Evolutionary conservation across 1,140 invertebrate species (phyloP).

Genomic region (Tachypleus tridentatus): DNA sequence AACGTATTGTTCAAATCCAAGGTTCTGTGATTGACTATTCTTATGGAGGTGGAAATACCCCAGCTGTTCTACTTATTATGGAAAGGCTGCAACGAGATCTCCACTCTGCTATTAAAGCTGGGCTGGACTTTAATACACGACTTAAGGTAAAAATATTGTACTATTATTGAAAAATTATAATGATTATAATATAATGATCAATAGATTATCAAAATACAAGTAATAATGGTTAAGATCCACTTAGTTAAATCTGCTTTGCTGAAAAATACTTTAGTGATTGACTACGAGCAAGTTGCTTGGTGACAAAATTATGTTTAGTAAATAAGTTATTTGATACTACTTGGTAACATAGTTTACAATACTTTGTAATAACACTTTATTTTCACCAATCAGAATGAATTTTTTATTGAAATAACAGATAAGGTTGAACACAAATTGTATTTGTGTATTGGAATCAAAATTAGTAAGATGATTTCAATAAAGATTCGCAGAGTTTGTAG

Average conservation of each 20-base stretch:
- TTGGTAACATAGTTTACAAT: too few relatives aligned
- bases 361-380: too few relatives aligned
- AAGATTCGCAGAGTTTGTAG: too few relatives aligned
- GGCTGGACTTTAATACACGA: conserved; percentile 50
- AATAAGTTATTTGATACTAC: too few relatives aligned
- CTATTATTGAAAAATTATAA: background rate
- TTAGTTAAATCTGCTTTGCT: background rate
- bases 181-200: background rate
- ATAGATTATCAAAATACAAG: background rate
- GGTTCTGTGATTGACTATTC: conserved; percentile 73
- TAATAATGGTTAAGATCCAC: background rate
- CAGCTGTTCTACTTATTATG: conserved; percentile 70
- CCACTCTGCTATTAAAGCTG: conserved; percentile 60
- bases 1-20: conserved; percentile 61
- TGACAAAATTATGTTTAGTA: too few relatives aligned
- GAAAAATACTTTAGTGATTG: too few relatives aligned
- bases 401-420: too few relatives aligned
- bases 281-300: too few relatives aligned
- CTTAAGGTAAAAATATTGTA: conserved; percentile 37
- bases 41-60: conserved; percentile 49
- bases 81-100: conserved; percentile 56
- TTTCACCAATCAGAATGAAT: too few relatives aligned
- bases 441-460: too few relatives aligned
- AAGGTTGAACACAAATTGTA: too few relatives aligned
- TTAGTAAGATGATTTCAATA: too few relatives aligned